These are phyloP conservation scores for Gryon sp. DNA, from an alignment of 1,140 invertebrate genomes.

Conservation along the genomic window DNA sequence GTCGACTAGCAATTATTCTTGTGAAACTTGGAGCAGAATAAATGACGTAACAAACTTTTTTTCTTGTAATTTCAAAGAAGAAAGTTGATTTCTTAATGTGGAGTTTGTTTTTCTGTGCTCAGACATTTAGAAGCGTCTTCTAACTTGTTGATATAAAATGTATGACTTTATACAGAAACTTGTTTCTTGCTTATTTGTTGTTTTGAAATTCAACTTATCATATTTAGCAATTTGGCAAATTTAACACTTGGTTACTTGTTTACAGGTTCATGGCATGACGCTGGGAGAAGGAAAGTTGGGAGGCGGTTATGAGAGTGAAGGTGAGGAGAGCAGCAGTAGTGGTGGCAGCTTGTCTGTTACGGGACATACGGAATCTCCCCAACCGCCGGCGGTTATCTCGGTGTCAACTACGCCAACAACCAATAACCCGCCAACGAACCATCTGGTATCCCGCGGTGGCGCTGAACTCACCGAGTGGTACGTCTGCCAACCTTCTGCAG, in stretches of 20 bases:
- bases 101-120: background rate
- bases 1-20: constrained; percentile 45
- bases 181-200: too few species aligned
- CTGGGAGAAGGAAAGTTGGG: constrained; percentile 73
- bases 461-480: constrained; percentile 83
- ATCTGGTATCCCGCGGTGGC: constrained; percentile 55
- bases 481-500: constrained; percentile 79
- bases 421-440: constrained; percentile 59
- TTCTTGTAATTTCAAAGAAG: too few species aligned
- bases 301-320: constrained; percentile 78
- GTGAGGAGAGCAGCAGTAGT: constrained; percentile 78
- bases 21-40: constrained; percentile 41
- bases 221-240: too few species aligned
- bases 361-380: constrained; percentile 75
- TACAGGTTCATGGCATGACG: constrained; percentile 76
- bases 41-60: too few species aligned
- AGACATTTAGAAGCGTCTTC: too few species aligned
- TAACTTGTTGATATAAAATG: too few species aligned
- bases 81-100: background rate
- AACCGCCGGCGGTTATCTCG: constrained; percentile 76
- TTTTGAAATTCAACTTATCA: too few species aligned
- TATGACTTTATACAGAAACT: too few species aligned
- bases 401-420: constrained; percentile 68
- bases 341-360: constrained; percentile 77
- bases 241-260: constrained; percentile 29